Conservation (phyloP, 2,888 invertebrate genomes). For the Osmoderma eremita region DNA sequence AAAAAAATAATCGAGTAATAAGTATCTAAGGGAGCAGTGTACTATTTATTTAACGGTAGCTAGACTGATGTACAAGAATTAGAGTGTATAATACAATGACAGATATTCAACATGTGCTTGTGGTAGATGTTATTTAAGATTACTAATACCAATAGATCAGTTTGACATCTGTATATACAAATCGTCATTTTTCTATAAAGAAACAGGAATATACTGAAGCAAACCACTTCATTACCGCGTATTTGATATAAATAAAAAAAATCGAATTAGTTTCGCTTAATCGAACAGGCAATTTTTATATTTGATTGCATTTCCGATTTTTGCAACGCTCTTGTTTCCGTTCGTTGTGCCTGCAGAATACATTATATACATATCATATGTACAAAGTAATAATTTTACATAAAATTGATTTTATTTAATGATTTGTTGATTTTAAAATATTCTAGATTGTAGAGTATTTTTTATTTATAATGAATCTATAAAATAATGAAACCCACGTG, state of each 20-base stretch:
- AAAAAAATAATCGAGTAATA: conserved; percentile 4
- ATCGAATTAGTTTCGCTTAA: conserved; percentile 3
- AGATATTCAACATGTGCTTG: conserved; percentile 37
- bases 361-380: conserved; percentile 17
- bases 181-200: conserved; percentile 30
- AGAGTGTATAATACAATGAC: conserved; percentile 31
- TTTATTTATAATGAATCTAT: too few species aligned
- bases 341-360: too few species aligned
- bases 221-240: conserved; percentile 15
- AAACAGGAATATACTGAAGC: not conserved
- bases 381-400: not conserved
- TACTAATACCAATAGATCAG: conserved; percentile 25
- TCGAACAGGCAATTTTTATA: conserved; percentile 39
- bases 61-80: conserved; percentile 41
- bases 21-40: conserved; percentile 41
- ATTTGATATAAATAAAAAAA: conserved; percentile 14
- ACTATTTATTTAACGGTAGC: conserved; percentile 42
- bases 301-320: conserved; percentile 26
- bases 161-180: conserved; percentile 31
- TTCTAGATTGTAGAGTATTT: too few species aligned
- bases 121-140: conserved; percentile 36
- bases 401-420: too few species aligned
- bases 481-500: too few species aligned
- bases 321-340: conserved; percentile 7
- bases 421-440: too few species aligned